A percentile compares a stretch with the other conserved stretches of the same genome.
Conservation (phyloP, 1,140 invertebrate genomes). For the Adelges cooleyi region DNA sequence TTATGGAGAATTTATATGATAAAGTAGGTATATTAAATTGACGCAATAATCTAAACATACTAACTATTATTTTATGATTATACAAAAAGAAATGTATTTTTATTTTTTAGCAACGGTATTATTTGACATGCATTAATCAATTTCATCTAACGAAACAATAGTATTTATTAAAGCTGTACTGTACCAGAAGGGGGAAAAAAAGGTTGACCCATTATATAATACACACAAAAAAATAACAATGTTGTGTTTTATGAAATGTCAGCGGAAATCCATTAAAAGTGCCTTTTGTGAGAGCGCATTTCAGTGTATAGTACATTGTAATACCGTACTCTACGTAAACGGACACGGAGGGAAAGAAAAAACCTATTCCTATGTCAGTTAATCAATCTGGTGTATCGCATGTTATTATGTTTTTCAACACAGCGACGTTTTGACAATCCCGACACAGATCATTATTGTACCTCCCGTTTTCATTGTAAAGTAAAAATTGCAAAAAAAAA, state of each 20-base stretch:
- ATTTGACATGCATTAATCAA: too few relatives aligned
- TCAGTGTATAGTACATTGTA: neutral
- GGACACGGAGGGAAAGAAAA: neutral
- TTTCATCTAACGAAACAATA: too few relatives aligned
- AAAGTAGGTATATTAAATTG: too few relatives aligned
- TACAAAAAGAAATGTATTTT: too few relatives aligned
- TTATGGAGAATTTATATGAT: too few relatives aligned
- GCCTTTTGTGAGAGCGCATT: too few relatives aligned
- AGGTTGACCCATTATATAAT: too few relatives aligned
- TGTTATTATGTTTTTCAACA: slow-evolving; percentile 9
- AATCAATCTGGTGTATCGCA: neutral
- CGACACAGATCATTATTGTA: neutral
- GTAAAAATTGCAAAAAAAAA: neutral
- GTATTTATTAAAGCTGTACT: too few relatives aligned
- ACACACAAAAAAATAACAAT: neutral
- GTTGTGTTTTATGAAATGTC: neutral
- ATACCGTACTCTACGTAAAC: neutral
- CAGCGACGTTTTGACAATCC: neutral
- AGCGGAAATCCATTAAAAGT: neutral
- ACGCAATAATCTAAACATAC: too few relatives aligned
- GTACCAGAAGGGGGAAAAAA: too few relatives aligned
- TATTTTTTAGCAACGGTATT: too few relatives aligned
- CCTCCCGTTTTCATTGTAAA: neutral
- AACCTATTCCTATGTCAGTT: neutral
- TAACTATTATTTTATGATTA: too few relatives aligned